phyloP scores from a whole-genome alignment of 2,797 vertebrate species.

The Malurus leucopterus region DNA sequence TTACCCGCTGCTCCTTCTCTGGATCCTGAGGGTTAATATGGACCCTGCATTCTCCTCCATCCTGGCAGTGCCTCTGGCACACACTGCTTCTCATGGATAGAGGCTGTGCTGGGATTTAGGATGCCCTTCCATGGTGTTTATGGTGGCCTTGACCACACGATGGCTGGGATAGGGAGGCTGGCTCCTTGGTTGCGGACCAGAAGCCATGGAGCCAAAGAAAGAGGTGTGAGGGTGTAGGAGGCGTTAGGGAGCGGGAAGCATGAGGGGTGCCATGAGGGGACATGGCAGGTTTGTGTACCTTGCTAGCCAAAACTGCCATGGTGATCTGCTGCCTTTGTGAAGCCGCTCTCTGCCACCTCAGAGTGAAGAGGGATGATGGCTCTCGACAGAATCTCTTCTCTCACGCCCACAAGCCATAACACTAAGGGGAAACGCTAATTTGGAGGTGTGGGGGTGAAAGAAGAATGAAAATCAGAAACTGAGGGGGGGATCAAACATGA shows the following conservation, averaged over 20 bases:
- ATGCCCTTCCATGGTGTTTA: not conserved
- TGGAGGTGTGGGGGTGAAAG: rapidly evolving
- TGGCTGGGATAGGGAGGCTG: rapidly evolving
- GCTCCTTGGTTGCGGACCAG: not conserved
- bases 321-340: not conserved
- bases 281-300: rapidly evolving
- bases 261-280: not conserved
- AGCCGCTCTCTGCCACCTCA: not conserved
- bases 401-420: rapidly evolving
- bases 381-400: not conserved
- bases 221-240: rapidly evolving
- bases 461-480: not conserved
- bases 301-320: rapidly evolving
- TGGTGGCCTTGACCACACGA: rapidly evolving
- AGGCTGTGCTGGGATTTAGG: not conserved
- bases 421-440: not conserved
- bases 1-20: not conserved
- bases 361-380: rapidly evolving
- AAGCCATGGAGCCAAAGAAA: not conserved
- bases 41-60: rapidly evolving
- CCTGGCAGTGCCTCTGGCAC: not conserved
- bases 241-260: rapidly evolving
- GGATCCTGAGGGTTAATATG: rapidly evolving
- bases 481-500: not conserved
- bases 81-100: rapidly evolving